Evolutionary conservation across 2,113 vertebrate species (phyloP), one percentile per base, ranked within the genome.

Genomic region (Gymnorhina tibicen): DNA sequence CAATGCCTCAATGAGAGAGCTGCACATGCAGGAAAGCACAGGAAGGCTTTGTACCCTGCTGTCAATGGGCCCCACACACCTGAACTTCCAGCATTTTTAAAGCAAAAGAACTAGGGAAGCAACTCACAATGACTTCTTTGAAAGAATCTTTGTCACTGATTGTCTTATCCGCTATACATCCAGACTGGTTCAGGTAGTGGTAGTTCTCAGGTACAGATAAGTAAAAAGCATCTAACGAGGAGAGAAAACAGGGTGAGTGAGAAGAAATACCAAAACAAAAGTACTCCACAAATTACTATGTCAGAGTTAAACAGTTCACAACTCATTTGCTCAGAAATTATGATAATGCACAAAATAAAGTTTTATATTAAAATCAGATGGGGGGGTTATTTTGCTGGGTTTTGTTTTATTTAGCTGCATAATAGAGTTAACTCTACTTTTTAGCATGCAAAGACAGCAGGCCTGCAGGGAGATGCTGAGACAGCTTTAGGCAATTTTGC

Each of bases 161-260:
- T 93, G 99, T 99, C 97, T 98, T 98, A 96, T 99, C 99, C 1
- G 50, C 70, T 70, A 86, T 49, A 92, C 98, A 99, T 91, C 98
- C 98, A 69, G 99, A 99, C 42, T 99, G 99, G 93, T 98, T 99
- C 98, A 99, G 98, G 98, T 99, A 99, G 97, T 99, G 98, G 97
- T 99, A 99, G 93, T 97, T 98, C 84, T 99, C 99, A 3, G 99
- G 97, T 22, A 97, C 97, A 39, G 98, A 98, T 96, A 99, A 97
- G 96, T 98, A 98, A 87, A 99, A 99, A 44, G 98, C 98, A 97
- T 99, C 99, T 99, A 96, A 64, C 47, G 58, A 90, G 46, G 41
- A 93, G n/a, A 97, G 28, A 96, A 92, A 82, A 81, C 50, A 83
- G 70, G 19, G 66, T 1, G 7, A 92, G 8, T 70, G 12, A 81